Evolutionary conservation across 2,888 invertebrate genomes (phyloP).

Genomic region (Phyllotreta striolata): DNA sequence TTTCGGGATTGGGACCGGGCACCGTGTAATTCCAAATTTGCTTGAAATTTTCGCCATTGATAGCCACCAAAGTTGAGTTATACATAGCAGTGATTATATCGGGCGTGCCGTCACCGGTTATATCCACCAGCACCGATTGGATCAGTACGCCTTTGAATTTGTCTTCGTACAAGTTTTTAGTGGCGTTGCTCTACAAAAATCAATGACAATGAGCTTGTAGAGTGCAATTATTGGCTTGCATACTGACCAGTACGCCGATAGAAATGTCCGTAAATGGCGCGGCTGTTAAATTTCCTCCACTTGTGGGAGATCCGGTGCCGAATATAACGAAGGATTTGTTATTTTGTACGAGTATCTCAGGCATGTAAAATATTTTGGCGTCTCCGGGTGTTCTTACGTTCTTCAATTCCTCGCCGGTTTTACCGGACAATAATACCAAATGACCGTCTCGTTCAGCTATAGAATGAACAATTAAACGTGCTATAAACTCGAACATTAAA

Average conservation of each 20-base stretch:
- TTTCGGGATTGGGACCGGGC: conserved; percentile 67
- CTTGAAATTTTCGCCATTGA: conserved; percentile 72
- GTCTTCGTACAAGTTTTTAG: conserved; percentile 66
- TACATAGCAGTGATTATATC: conserved; percentile 79
- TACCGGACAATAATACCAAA: conserved; percentile 75
- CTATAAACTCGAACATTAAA: neutral
- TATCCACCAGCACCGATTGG: conserved; percentile 73
- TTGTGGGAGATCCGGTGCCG: conserved; percentile 77
- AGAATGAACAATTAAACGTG: conserved; percentile 31
- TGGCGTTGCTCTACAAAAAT: conserved; percentile 41
- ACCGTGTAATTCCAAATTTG: conserved; percentile 79
- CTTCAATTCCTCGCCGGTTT: conserved; percentile 70
- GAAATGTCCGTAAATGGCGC: conserved; percentile 67
- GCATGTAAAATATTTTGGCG: conserved; percentile 76
- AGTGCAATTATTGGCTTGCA: neutral
- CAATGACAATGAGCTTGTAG: neutral
- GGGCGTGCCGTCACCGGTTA: conserved; percentile 73
- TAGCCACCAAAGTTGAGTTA: conserved; percentile 75
- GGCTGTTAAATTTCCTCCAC: conserved; percentile 74
- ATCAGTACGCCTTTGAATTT: conserved; percentile 72
- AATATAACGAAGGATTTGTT: conserved; percentile 73
- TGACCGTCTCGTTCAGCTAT: conserved; percentile 63
- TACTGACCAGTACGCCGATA: conserved; percentile 62
- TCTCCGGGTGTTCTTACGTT: conserved; percentile 70
- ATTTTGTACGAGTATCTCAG: conserved; percentile 69